Base-by-base conservation (phyloP, 2,113 vertebrate species). In the Apteryx owenii region DNA sequence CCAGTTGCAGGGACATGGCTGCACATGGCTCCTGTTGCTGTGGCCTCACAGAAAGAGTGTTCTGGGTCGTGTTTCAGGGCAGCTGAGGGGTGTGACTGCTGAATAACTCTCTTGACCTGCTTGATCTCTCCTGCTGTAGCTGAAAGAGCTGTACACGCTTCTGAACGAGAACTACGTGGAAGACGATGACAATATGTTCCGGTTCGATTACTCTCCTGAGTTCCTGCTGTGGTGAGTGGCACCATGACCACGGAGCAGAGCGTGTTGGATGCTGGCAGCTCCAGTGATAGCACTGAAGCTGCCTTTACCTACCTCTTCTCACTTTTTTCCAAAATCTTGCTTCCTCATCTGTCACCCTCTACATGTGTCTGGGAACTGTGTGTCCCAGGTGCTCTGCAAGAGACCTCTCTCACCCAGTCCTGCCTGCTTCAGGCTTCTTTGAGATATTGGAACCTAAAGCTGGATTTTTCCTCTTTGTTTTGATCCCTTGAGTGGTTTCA, bases 151-250 rank as follows among this genome's bases (percentile, higher is more conserved):
- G 16, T 99, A 99, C 94, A 99, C 99, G 0, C 98, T 99, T 44
- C 98, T 99, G 81, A 99, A 99, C 3, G 99, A 99, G 98, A 99
- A 99, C 97, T 99, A 99, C 0, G 99, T 99, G 96, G 99, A 99
- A 96, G 99, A 99, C 12, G 99, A 99, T 5, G 99, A 99, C 98
- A 99, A 99, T 98, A 99, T 99, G 99, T 99, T 99, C 98, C 99
- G 99, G 13, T 99, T 99, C 87, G 99, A 99, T 97, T 99, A 99
- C 97, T 99, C 99, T 2, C 99, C 99, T 0, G 99, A 99, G 90
- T 99, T 99, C 95, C 98, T 99, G 82, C 98, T 99, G 85, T 99
- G 99, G 99, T 99, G 98, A 98, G 98, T 97, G 91, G 81, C 94
- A 93, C 56, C 46, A 3, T 7, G 2, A 17, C n/a, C 1, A 2